A percentile compares a stretch with the other conserved stretches of the same genome.
Conservation (phyloP, 2,113 vertebrate species). For the Gymnocephalus cernua region DNA sequence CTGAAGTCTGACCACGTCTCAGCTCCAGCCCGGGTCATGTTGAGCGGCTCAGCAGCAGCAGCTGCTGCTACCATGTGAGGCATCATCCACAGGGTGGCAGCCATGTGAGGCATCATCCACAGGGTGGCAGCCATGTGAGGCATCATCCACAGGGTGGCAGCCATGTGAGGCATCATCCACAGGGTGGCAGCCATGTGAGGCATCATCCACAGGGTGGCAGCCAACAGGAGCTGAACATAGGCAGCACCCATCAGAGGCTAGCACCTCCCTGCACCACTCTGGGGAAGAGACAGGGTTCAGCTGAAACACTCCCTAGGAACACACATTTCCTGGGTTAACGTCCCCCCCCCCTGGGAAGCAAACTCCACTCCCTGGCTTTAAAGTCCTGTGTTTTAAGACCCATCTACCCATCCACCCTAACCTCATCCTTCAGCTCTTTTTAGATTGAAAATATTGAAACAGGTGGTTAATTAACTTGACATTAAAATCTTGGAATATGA, state of each 20-base stretch:
- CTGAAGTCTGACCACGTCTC: slow-evolving; percentile 7
- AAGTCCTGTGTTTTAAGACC: too few relatives aligned
- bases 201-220: slow-evolving; percentile 83
- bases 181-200: slow-evolving; percentile 47
- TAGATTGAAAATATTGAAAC: neutral
- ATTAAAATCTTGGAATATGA: neutral
- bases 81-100: too few relatives aligned
- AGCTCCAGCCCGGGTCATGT: neutral
- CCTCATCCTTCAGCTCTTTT: neutral
- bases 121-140: too few relatives aligned
- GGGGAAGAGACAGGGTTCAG: too few relatives aligned
- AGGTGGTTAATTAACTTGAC: neutral
- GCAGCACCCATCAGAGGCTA: slow-evolving; percentile 78
- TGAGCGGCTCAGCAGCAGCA: slow-evolving; percentile 67
- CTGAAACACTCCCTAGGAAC: too few relatives aligned
- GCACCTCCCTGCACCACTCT: too few relatives aligned
- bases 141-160: slow-evolving; percentile 81
- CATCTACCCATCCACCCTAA: too few relatives aligned
- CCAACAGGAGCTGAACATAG: slow-evolving; percentile 78
- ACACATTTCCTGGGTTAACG: too few relatives aligned
- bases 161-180: slow-evolving; percentile 22
- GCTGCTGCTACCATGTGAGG: slow-evolving; percentile 40
- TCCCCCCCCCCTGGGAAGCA: too few relatives aligned
- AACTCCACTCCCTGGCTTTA: too few relatives aligned
- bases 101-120: slow-evolving; percentile 39